Evolutionary conservation across 2,113 vertebrate species (phyloP).

Genomic region (Lampris megalopsis): DNA sequence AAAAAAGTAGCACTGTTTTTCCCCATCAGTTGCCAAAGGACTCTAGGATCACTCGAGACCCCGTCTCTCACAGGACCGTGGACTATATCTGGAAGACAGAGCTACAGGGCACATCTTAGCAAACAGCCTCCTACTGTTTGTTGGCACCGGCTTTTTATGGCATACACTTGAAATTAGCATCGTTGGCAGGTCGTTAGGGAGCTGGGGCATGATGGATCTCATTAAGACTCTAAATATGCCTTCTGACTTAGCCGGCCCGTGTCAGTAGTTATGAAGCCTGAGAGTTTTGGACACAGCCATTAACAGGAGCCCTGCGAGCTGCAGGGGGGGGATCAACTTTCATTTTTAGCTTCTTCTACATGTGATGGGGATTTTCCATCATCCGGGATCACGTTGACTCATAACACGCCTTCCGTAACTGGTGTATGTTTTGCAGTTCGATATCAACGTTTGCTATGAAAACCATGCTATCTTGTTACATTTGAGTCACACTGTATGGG

Average conservation of each 20-base stretch:
- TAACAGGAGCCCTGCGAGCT: neutral
- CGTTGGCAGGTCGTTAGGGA: neutral
- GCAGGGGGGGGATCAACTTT: neutral
- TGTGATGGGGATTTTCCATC: neutral
- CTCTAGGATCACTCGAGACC: neutral
- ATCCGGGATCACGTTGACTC: neutral
- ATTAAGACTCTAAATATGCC: neutral
- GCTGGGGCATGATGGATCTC: neutral
- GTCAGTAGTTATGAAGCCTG: neutral
- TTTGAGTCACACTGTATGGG: neutral
- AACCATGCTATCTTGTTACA: conserved; percentile 5
- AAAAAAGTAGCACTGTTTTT: conserved; percentile 25
- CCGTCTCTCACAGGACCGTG: conserved; percentile 19
- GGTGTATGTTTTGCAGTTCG: neutral
- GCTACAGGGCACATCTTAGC: neutral
- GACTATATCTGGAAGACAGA: neutral
- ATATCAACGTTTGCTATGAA: conserved; percentile 7
- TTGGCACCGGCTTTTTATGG: neutral
- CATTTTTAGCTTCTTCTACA: neutral
- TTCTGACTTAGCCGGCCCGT: neutral
- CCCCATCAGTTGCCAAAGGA: neutral
- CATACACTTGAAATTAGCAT: neutral
- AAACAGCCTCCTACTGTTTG: neutral
- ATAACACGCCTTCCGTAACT: conserved; percentile 16
- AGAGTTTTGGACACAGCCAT: neutral